Percentiles rank a stretch among this genome's conserved stretches.
Evolutionary conservation across 2,888 invertebrate species (phyloP).

Genomic region (Serripes groenlandicus): DNA sequence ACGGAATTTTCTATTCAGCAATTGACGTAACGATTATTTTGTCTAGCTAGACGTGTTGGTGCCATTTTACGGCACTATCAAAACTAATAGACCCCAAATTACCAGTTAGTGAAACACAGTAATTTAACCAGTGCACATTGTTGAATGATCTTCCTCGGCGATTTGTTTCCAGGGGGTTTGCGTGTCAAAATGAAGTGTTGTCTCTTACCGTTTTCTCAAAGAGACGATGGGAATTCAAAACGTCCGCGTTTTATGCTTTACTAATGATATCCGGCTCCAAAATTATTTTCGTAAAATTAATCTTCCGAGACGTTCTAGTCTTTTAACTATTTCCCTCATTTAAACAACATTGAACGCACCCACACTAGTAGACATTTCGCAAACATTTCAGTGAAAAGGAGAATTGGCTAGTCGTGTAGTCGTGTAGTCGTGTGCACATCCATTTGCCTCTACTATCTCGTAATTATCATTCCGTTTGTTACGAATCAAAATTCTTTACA

Average conservation of each 20-base stretch:
- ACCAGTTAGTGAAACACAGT: constrained; percentile 18
- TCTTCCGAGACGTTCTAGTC: constrained; percentile 2
- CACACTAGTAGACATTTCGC: no score
- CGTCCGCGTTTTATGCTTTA: constrained; percentile 16
- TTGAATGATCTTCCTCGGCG: constrained; percentile 6
- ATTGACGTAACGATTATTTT: constrained; percentile 25
- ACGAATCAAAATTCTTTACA: no score
- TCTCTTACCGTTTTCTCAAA: background rate
- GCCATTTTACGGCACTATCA: constrained; percentile 23
- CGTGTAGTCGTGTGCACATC: no score
- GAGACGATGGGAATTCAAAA: constrained; percentile 7
- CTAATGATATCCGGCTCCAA: constrained; percentile 24
- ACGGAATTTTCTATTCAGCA: background rate
- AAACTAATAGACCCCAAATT: constrained; percentile 27
- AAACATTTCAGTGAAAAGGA: no score
- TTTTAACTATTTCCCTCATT: no score
- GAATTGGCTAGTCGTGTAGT: no score
- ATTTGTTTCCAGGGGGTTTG: constrained; percentile 12
- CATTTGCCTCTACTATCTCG: no score
- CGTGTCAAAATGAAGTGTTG: constrained; percentile 28
- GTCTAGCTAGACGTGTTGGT: constrained; percentile 13
- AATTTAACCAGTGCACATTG: constrained; percentile 24
- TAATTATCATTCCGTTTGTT: no score
- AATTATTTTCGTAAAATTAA: constrained; percentile 8
- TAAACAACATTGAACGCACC: no score